phyloP scores from a whole-genome alignment of 2,113 vertebrate genomes.

The Seriola rivoliana region DNA sequence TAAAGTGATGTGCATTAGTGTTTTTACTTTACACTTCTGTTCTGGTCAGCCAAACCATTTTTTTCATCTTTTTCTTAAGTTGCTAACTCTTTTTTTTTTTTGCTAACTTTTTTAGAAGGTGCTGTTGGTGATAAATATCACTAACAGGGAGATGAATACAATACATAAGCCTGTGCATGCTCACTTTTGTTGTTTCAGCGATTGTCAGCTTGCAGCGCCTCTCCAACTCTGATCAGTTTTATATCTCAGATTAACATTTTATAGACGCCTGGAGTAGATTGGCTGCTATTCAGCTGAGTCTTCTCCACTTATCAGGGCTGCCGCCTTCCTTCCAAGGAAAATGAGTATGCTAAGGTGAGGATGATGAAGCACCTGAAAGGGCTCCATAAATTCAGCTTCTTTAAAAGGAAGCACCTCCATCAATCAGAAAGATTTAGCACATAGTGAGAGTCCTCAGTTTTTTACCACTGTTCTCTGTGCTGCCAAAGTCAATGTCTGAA shows the following conservation, averaged over 20 bases:
- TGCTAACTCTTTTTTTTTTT: not conserved
- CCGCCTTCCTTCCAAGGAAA: conserved; percentile 12
- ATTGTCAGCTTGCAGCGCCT: not conserved
- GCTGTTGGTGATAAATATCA: not conserved
- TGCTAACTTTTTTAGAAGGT: not conserved
- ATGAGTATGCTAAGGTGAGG: conserved; percentile 5
- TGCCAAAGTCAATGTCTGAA: conserved; percentile 46
- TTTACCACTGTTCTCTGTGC: conserved; percentile 18
- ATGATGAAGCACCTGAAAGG: conserved; percentile 28
- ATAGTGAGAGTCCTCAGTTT: conserved; percentile 13
- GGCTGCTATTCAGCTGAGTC: not conserved
- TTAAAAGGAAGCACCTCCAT: conserved; percentile 30
- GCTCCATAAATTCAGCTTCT: conserved; percentile 32
- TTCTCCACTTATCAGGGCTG: conserved; percentile 9
- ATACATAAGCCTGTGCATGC: not conserved
- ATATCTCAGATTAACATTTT: conserved; percentile 7
- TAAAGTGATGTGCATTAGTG: too few species aligned
- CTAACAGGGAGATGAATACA: not conserved
- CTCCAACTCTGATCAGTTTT: conserved; percentile 12
- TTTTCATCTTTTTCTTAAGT: too few species aligned
- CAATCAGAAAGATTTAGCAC: conserved; percentile 46
- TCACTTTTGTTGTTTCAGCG: conserved; percentile 1
- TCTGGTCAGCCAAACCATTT: too few species aligned
- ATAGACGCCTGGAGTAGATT: not conserved
- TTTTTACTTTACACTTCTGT: not conserved